A percentile compares a stretch with the other conserved stretches of the same genome.
phyloP scores from a whole-genome alignment of 2,888 invertebrate species.

The Macrophya annulata region DNA sequence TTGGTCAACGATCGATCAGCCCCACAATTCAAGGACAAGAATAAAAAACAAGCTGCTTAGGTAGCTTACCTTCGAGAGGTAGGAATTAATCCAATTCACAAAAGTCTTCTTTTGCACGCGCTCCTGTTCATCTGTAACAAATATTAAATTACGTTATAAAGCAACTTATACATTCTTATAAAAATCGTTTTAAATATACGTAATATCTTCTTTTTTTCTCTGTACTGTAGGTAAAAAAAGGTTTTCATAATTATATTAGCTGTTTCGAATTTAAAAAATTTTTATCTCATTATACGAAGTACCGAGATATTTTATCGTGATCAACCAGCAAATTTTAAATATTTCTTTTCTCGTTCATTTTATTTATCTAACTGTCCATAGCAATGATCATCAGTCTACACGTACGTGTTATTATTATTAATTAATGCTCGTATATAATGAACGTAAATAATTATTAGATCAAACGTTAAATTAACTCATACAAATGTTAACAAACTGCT shows the following conservation, averaged over 20 bases:
- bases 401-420: neutral
- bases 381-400: neutral
- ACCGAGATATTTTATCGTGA: neutral
- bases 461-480: neutral
- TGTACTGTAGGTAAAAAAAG: neutral
- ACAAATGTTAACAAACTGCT: neutral
- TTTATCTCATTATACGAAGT: neutral
- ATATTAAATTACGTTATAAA: conserved; percentile 61
- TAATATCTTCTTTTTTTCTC: neutral
- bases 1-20: conserved; percentile 35
- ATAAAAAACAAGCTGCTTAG: conserved; percentile 79
- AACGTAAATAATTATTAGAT: neutral
- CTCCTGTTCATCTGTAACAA: conserved; percentile 98
- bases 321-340: neutral
- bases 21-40: conserved; percentile 47
- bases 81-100: conserved; percentile 99
- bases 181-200: neutral
- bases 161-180: neutral
- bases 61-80: conserved; percentile 93
- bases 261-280: neutral
- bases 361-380: neutral
- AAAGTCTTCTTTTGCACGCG: conserved; percentile 99
- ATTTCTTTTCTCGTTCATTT: neutral
- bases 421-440: neutral
- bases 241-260: neutral